A percentile compares a stretch with the other conserved stretches of the same genome.
These are phyloP conservation scores for Coecobrya sp. DNA, from an alignment of 2,888 invertebrate genomes.

Conservation along the genomic window DNA sequence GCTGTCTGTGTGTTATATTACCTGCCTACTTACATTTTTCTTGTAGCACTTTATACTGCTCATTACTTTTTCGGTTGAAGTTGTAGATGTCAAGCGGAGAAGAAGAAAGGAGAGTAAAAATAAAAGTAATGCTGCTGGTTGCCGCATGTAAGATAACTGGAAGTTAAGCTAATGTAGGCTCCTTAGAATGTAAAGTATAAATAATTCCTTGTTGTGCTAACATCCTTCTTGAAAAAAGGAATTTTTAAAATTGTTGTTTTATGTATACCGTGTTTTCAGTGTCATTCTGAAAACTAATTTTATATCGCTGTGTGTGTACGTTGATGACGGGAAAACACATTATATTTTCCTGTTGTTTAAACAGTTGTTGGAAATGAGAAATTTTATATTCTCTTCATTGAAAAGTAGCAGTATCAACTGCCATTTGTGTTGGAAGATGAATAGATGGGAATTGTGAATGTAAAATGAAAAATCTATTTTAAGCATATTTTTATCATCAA, in stretches of 20 bases:
- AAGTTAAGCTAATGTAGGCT: not conserved
- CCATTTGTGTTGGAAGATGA: not conserved
- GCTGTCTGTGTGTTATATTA: not conserved
- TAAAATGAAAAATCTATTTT: constrained; percentile 56
- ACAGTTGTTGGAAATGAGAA: not conserved
- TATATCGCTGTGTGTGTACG: not conserved
- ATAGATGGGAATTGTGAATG: constrained; percentile 16
- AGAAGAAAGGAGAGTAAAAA: not conserved
- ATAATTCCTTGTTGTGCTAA: no score
- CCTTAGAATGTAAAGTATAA: not conserved
- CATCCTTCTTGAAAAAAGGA: no score
- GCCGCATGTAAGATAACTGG: not conserved
- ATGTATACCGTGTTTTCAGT: no score
- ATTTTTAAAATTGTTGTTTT: no score
- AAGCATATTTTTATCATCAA: constrained; percentile 25
- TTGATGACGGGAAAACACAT: not conserved
- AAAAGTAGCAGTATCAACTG: not conserved
- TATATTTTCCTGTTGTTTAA: not conserved
- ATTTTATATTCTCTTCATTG: not conserved
- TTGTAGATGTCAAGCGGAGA: not conserved
- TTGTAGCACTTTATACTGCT: not conserved
- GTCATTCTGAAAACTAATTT: not conserved
- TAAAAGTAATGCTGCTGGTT: not conserved
- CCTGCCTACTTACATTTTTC: not conserved
- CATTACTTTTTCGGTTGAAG: not conserved